Base-by-base conservation (phyloP, 1,140 invertebrate species). In the Saccostrea echinata region DNA sequence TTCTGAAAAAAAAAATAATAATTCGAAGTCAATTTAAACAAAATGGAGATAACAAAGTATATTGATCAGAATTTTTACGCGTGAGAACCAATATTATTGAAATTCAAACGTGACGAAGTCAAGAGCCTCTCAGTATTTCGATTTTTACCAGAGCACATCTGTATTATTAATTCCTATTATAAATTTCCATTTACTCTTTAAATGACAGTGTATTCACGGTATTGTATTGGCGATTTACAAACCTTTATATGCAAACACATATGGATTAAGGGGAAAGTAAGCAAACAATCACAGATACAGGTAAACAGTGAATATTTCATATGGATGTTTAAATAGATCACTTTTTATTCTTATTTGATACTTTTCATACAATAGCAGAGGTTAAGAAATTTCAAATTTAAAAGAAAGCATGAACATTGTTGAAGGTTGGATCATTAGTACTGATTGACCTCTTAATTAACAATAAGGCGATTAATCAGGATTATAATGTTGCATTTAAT, bases 181-280 rank as follows among this genome's bases (percentile, higher is more conserved):
- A 61, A 61, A 61, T 61, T 61, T 9, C 55, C 68, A 33, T 30
- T 30, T 76, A 76, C 68, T 33, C 27, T 76, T 76, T 76, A 27
- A 76, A 76, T 76, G 27, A 76, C 24, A 76, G 12, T 30, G 27
- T 16, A 76, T 76, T 76, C 68, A 76, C 30, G 24, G 30, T 33
- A 76, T 76, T 76, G 27, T 27, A 13, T 16, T 11, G 68, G 68
- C 24, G 68, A 76, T 76, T 76, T 76, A 76, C 68, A 18, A 33
- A 76, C 68, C 30, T 76, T 76, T 76, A 33, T 76, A 76, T 76
- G 68, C 68, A 76, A 76, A 76, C 68, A 76, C 33, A 76, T 76
- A 27, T 76, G 68, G 68, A 76, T 76, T 76, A 76, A 13, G 30
- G 68, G 16, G 68, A 76, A 76, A 76, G 68, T 33, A 27, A 16